Conservation (phyloP, 2,797 vertebrate genomes). For the Esox lucius region DNA sequence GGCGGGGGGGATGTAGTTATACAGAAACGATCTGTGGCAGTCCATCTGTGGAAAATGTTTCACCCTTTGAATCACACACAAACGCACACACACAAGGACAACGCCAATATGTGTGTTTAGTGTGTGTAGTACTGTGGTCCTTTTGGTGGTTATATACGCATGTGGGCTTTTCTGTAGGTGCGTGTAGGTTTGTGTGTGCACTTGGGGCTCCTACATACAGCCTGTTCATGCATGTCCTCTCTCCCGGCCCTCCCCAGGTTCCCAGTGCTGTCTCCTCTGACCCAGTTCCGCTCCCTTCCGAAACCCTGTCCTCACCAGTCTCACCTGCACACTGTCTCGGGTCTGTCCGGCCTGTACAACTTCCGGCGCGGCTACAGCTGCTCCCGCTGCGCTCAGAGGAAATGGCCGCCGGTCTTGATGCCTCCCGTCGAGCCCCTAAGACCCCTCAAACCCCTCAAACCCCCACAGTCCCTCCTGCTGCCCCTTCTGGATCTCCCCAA, state of each 20-base stretch:
- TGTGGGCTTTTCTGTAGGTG: neutral
- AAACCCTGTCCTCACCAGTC: conserved; percentile 84
- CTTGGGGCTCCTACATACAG: neutral
- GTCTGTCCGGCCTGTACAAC: conserved; percentile 74
- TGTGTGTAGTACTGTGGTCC: neutral
- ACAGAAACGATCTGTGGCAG: neutral
- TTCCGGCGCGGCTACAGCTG: conserved; percentile 80
- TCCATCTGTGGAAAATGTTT: no score
- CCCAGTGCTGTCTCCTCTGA: conserved; percentile 77
- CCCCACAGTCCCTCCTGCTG: conserved; percentile 40
- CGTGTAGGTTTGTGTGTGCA: neutral
- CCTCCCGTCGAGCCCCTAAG: conserved; percentile 66
- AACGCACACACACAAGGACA: neutral
- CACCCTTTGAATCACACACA: neutral
- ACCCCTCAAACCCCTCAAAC: conserved; percentile 65
- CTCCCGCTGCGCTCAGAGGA: conserved; percentile 89
- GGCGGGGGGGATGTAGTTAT: neutral
- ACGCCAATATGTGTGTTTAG: neutral
- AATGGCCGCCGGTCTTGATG: conserved; percentile 85
- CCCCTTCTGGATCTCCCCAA: conserved; percentile 52
- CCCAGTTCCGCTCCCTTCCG: conserved; percentile 73
- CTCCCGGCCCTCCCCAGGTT: conserved; percentile 62
- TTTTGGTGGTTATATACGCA: neutral
- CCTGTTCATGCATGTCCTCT: neutral
- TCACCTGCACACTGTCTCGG: conserved; percentile 90